Evolutionary conservation across 2,888 invertebrate species (phyloP).

Genomic region (Apamea crenata): DNA sequence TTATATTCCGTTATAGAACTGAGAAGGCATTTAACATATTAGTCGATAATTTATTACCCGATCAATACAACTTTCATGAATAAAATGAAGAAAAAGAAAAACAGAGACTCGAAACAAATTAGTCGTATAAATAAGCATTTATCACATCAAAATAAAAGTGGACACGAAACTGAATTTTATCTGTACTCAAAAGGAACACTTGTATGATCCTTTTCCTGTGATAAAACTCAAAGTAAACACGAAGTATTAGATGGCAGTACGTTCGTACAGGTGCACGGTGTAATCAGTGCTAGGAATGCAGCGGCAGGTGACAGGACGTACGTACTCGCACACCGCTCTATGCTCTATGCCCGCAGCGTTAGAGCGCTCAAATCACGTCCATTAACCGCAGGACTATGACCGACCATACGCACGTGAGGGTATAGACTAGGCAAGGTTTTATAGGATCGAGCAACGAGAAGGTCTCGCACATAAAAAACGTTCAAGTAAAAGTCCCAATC

Average conservation of each 20-base stretch:
- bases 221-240: constrained; percentile 75
- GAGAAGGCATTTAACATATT: constrained; percentile 50
- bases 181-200: constrained; percentile 45
- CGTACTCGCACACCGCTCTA: constrained; percentile 64
- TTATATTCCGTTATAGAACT: constrained; percentile 52
- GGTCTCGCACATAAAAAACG: neutral
- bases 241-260: constrained; percentile 62
- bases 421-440: constrained; percentile 49
- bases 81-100: neutral
- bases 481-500: neutral
- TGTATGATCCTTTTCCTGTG: constrained; percentile 70
- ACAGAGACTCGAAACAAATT: constrained; percentile 25
- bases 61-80: neutral
- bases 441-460: neutral
- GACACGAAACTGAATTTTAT: constrained; percentile 49
- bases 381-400: constrained; percentile 89
- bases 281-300: constrained; percentile 88
- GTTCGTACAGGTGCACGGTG: constrained; percentile 81
- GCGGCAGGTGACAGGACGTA: constrained; percentile 88
- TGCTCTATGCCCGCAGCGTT: constrained; percentile 78
- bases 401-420: constrained; percentile 76
- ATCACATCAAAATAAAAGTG: constrained; percentile 32
- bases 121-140: constrained; percentile 34
- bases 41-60: constrained; percentile 41
- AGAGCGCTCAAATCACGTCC: constrained; percentile 88